Base-by-base conservation (phyloP, 2,797 vertebrate species). In the Hyperoplus lanceolatus region DNA sequence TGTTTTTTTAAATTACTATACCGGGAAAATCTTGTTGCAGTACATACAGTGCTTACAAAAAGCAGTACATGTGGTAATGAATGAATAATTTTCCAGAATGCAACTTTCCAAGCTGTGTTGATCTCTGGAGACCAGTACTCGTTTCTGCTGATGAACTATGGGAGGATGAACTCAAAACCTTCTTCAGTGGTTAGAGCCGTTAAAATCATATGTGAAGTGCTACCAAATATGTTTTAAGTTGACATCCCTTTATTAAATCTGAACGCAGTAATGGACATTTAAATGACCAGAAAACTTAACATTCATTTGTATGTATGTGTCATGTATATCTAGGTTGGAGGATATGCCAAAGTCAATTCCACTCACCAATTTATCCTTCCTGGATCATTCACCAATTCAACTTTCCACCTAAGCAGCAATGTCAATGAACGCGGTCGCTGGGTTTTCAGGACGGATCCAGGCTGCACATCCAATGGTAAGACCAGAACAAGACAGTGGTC, bases 131-230 rank as follows among this genome's bases (percentile, higher is more conserved):
- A 72, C 0, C 29, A 16, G 1, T 49, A 70, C 6, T 90, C 93
- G 9, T 94, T 95, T 87, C 67, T 92, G 9, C 21, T 94, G 18
- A 87, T 95, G 84, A 95, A 94, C 70, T 95, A 94, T 41, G 93
- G 85, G 5, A 3, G 1, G 3, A 85, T 94, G 72, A 84, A 81
- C 15, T 0, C 0, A 3, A 29, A 29, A 29, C 29, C 29, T 29
- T 29, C 29, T 29, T 74, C 83, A 10, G 0, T 0, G 93, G 94
- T 94, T 2, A 76, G 86, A 49, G 9, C 5, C 6, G 6, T 6
- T 9, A 21, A 6, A 58, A 42, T 51, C 4, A 42, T 14, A 36
- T 43, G 0, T n/a, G 41, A 45, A 38, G 6, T 38, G 38, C 6
- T 14, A 36, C 1, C 41, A 46, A 14, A 29, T 11, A 1, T 29